Evolutionary conservation across 2,797 vertebrate species (phyloP).

Genomic region (Argyrosomus regius): DNA sequence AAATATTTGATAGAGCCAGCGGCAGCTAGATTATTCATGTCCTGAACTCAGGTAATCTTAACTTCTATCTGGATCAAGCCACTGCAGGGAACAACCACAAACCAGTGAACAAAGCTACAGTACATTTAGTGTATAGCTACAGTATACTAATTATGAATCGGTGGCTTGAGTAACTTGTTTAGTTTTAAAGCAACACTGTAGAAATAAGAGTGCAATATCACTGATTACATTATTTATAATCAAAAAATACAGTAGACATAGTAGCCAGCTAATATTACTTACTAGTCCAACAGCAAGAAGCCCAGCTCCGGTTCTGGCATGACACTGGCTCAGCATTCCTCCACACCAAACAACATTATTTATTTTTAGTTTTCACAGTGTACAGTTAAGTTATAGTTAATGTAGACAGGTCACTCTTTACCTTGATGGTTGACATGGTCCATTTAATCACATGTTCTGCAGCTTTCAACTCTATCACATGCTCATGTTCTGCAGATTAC

Average conservation of each 20-base stretch:
- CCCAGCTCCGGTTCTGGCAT: too few relatives aligned
- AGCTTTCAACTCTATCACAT: neutral
- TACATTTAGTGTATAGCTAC: neutral
- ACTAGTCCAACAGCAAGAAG: too few relatives aligned
- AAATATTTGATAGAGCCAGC: conserved; percentile 37
- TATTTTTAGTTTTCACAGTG: too few relatives aligned
- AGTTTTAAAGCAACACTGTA: neutral
- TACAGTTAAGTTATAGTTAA: neutral
- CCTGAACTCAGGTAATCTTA: conserved; percentile 29
- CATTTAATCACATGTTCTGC: neutral
- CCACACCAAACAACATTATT: too few relatives aligned
- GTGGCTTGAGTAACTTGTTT: neutral
- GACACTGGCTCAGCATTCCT: too few relatives aligned
- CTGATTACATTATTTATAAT: too few relatives aligned
- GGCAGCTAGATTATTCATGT: conserved; percentile 40
- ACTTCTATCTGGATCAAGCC: conserved; percentile 26
- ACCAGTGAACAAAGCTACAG: neutral
- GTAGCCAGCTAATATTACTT: too few relatives aligned
- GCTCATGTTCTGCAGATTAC: neutral
- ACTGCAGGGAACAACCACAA: neutral
- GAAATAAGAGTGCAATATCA: too few relatives aligned
- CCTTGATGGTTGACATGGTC: neutral
- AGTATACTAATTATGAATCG: neutral
- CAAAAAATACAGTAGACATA: too few relatives aligned
- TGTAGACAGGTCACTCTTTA: neutral